Conservation (phyloP, 2,888 invertebrate species). For the Coronaproctus castanopsis region DNA sequence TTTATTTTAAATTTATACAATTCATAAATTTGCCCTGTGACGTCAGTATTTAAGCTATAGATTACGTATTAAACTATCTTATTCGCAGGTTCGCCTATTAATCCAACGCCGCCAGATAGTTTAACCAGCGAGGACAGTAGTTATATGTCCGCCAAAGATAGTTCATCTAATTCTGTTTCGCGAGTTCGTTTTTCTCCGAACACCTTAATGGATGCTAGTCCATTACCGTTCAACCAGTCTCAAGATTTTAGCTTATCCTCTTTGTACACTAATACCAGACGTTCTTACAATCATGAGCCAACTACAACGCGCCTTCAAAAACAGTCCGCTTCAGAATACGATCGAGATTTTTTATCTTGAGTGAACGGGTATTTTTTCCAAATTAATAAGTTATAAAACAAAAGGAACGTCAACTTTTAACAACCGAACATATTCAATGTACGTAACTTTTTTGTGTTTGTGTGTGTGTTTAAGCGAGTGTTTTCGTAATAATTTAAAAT, state of each 20-base stretch:
- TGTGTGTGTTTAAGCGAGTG: too few relatives aligned
- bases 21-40: too few relatives aligned
- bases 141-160: slow-evolving; percentile 67
- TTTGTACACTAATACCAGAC: slow-evolving; percentile 29
- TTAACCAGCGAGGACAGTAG: slow-evolving; percentile 71
- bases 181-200: slow-evolving; percentile 55
- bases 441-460: too few relatives aligned
- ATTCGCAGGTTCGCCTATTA: slow-evolving; percentile 43
- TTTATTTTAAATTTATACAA: too few relatives aligned
- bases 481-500: too few relatives aligned
- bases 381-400: too few relatives aligned
- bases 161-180: slow-evolving; percentile 44
- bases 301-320: slow-evolving; percentile 4
- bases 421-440: too few relatives aligned
- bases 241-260: slow-evolving; percentile 33
- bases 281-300: slow-evolving; percentile 29
- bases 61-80: too few relatives aligned
- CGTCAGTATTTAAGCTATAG: too few relatives aligned
- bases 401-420: too few relatives aligned
- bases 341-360: slow-evolving; percentile 10
- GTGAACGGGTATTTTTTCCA: slow-evolving; percentile 1
- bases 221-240: slow-evolving; percentile 28
- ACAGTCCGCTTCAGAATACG: slow-evolving; percentile 7
- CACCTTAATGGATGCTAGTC: slow-evolving; percentile 37
- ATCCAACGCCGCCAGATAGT: slow-evolving; percentile 69